Conservation (phyloP, 2,113 vertebrate genomes). For the Reinhardtius hippoglossoides region DNA sequence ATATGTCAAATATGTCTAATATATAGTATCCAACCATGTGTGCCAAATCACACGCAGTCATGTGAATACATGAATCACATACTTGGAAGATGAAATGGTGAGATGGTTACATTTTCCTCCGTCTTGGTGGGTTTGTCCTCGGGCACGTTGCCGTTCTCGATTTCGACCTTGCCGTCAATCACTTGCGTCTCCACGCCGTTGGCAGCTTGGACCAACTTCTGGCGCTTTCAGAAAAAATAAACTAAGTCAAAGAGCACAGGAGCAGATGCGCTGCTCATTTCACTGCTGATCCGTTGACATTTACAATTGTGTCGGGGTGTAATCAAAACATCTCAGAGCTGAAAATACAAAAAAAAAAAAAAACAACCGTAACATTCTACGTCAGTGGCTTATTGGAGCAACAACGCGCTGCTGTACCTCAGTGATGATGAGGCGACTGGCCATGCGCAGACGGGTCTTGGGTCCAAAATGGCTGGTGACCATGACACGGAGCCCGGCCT, state of each 20-base stretch:
- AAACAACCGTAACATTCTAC: background rate
- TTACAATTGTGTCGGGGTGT: too few relatives aligned
- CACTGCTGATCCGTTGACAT: too few relatives aligned
- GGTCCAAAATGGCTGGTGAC: slow-evolving; percentile 97
- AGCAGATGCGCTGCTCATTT: background rate
- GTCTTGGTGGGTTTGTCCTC: slow-evolving; percentile 85
- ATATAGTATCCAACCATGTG: too few relatives aligned
- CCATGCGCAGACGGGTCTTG: slow-evolving; percentile 95
- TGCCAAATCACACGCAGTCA: background rate
- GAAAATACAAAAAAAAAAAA: background rate
- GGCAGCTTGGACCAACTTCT: slow-evolving; percentile 91
- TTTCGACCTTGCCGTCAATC: slow-evolving; percentile 88
- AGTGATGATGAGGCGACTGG: slow-evolving; percentile 96
- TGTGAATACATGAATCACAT: slow-evolving; percentile 14
- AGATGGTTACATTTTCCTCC: slow-evolving; percentile 81
- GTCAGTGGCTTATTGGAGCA: background rate
- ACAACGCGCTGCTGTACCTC: slow-evolving; percentile 83
- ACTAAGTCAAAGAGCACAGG: slow-evolving; percentile 65
- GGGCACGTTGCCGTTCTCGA: slow-evolving; percentile 93
- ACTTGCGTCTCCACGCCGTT: slow-evolving; percentile 88
- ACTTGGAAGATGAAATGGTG: slow-evolving; percentile 87
- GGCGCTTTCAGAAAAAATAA: slow-evolving; percentile 86
- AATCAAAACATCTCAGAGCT: background rate
- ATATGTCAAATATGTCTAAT: too few relatives aligned
- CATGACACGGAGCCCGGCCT: slow-evolving; percentile 94